Conservation (phyloP, 2,797 vertebrate genomes). For the Hemibagrus guttatus region DNA sequence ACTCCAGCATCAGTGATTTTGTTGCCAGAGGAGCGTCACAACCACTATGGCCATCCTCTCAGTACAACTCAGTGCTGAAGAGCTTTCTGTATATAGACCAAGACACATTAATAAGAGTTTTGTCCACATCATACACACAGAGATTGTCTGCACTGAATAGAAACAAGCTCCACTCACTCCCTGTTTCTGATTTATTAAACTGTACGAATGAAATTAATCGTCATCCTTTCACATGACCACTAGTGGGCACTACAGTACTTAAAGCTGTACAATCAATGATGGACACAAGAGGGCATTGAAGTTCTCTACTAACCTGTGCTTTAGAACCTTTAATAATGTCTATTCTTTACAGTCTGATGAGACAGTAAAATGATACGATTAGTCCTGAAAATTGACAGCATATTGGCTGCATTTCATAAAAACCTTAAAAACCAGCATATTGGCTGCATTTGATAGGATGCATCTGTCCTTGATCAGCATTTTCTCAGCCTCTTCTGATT, state of each 20-base stretch:
- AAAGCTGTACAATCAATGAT: background rate
- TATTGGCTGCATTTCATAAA: too few species aligned
- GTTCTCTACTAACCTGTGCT: background rate
- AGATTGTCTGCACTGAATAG: background rate
- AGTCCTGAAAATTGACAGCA: too few species aligned
- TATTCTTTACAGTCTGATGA: background rate
- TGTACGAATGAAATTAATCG: background rate
- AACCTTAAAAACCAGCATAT: too few species aligned
- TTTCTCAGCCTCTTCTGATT: background rate
- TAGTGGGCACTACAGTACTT: background rate
- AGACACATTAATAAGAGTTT: background rate
- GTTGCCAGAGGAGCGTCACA: conserved; percentile 81
- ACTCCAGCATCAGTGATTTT: conserved; percentile 98
- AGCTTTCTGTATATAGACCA: background rate
- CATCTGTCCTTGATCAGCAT: background rate
- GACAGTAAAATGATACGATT: too few species aligned
- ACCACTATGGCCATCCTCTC: conserved; percentile 41
- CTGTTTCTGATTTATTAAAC: background rate
- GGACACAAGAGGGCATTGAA: conserved; percentile 44
- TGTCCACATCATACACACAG: background rate
- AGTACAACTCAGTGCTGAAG: background rate
- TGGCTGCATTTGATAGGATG: background rate
- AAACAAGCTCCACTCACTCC: background rate
- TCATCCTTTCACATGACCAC: conserved; percentile 1
- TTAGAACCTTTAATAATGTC: background rate